Conservation (phyloP, 2,797 vertebrate species). For the Gadopsis marmoratus region DNA sequence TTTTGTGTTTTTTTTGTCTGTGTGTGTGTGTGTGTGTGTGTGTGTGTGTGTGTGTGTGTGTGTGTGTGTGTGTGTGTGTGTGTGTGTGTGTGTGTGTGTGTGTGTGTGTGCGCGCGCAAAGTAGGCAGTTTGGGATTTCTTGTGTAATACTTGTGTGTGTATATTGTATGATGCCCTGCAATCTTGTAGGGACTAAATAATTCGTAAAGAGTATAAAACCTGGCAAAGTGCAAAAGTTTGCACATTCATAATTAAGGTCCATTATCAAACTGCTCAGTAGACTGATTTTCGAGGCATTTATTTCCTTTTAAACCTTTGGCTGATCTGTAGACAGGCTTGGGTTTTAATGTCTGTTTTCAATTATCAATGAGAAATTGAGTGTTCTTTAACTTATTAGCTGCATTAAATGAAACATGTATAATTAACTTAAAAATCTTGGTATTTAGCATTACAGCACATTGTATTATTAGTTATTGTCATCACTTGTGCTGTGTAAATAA, state of each 20-base stretch:
- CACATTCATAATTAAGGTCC: constrained; percentile 62
- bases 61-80: too few species aligned
- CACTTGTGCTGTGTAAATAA: not conserved
- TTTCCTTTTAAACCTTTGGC: constrained; percentile 46
- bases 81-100: too few species aligned
- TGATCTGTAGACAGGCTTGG: constrained; percentile 47
- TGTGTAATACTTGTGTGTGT: constrained; percentile 2
- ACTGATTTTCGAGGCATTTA: constrained; percentile 44
- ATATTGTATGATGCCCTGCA: constrained; percentile 34
- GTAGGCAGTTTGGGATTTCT: constrained; percentile 25
- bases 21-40: too few species aligned
- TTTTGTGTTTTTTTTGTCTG: too few species aligned
- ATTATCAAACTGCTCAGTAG: constrained; percentile 59
- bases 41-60: too few species aligned
- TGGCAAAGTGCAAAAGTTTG: constrained; percentile 65
- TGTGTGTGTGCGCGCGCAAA: constrained; percentile 28
- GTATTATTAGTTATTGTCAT: not conserved
- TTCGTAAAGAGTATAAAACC: constrained; percentile 54
- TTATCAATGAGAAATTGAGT: constrained; percentile 52
- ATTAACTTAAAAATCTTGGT: constrained; percentile 14
- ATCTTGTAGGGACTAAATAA: constrained; percentile 40
- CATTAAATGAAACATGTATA: constrained; percentile 46
- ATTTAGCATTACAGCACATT: not conserved
- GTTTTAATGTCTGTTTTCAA: constrained; percentile 64
- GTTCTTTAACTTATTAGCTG: constrained; percentile 39